These are phyloP conservation scores for Hydroisotoma schaefferi DNA, from an alignment of 2,888 invertebrate genomes.

Conservation along the genomic window DNA sequence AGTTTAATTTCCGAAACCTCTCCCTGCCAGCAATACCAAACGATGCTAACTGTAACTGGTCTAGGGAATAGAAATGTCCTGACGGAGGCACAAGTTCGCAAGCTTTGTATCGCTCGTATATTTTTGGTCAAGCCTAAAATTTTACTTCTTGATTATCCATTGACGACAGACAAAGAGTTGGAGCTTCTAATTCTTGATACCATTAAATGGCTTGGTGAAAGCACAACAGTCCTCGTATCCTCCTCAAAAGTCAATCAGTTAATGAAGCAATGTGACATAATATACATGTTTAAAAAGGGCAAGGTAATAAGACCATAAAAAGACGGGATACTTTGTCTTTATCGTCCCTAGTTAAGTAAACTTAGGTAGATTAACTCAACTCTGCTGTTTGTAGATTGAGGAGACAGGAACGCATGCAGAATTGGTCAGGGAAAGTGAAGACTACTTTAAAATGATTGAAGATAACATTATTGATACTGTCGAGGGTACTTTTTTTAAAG, in stretches of 20 bases:
- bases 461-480: constrained; percentile 13
- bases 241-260: constrained; percentile 15
- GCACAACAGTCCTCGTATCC: constrained; percentile 22
- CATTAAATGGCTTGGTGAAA: constrained; percentile 12
- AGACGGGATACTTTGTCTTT: background rate
- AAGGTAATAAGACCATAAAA: no score
- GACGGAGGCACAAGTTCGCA: constrained; percentile 15
- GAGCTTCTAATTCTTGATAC: constrained; percentile 5
- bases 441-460: constrained; percentile 19
- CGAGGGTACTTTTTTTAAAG: no score
- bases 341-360: background rate
- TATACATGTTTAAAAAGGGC: constrained; percentile 26
- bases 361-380: background rate
- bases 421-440: constrained; percentile 16
- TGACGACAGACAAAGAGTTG: constrained; percentile 15
- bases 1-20: no score
- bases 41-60: background rate
- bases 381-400: background rate
- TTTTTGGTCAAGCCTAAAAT: constrained; percentile 22
- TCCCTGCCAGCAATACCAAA: no score
- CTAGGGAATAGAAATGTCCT: background rate
- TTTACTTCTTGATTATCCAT: constrained; percentile 24
- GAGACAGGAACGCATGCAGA: constrained; percentile 31
- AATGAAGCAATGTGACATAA: constrained; percentile 23
- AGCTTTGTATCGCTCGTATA: constrained; percentile 29